Evolutionary conservation across 1,140 invertebrate genomes (phyloP).

Genomic region (Dolichoris vasculosae): DNA sequence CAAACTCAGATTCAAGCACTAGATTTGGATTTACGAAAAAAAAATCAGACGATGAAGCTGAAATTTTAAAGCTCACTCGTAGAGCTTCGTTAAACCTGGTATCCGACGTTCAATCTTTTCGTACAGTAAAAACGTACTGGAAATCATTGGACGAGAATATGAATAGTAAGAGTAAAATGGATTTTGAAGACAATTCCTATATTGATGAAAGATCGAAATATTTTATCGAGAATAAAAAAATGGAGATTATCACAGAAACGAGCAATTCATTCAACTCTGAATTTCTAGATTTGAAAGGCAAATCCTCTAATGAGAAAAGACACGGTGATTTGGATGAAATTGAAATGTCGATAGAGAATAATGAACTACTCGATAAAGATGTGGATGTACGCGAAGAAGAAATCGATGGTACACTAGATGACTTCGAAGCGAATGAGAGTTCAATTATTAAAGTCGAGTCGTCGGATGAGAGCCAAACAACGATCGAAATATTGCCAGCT

Average conservation of each 20-base stretch:
- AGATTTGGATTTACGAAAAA: conserved; percentile 45
- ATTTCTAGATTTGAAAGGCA: conserved; percentile 35
- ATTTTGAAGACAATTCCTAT: neutral
- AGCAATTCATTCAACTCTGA: conserved; percentile 8
- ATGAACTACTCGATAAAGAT: conserved; percentile 33
- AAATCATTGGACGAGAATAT: conserved; percentile 58
- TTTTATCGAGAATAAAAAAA: neutral
- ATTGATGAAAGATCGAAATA: neutral
- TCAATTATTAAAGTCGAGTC: conserved; percentile 70
- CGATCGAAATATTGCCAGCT: conserved; percentile 68
- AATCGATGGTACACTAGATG: conserved; percentile 41
- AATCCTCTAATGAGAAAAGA: conserved; percentile 37
- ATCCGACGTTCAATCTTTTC: conserved; percentile 40
- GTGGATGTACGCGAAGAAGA: conserved; percentile 45
- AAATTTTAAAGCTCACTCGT: neutral
- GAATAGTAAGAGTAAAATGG: conserved; percentile 53
- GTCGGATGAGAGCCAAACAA: conserved; percentile 70
- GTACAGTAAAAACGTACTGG: conserved; percentile 38
- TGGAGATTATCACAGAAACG: conserved; percentile 21
- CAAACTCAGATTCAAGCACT: conserved; percentile 27
- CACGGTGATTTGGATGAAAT: conserved; percentile 43
- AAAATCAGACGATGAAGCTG: neutral
- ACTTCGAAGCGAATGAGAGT: conserved; percentile 51
- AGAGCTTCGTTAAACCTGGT: conserved; percentile 5
- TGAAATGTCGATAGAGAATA: conserved; percentile 10